Evolutionary conservation across 2,113 vertebrate species (phyloP).

Genomic region (Mormyrus lacerda): DNA sequence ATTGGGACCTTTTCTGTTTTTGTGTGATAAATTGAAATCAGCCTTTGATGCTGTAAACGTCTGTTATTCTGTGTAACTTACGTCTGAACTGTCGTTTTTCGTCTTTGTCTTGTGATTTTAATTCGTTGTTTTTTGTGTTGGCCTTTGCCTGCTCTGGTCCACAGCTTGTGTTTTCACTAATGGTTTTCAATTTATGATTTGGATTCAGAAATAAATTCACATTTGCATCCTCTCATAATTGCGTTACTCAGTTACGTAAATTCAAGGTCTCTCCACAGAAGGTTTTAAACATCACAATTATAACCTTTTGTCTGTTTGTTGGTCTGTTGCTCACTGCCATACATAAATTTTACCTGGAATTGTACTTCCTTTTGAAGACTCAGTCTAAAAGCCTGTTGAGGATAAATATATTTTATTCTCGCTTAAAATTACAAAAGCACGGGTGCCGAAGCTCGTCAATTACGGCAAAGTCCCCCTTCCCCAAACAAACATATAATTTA

Average conservation of each 20-base stretch:
- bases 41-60: not conserved
- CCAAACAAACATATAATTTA: constrained; percentile 15
- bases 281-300: not conserved
- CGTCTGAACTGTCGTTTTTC: not conserved
- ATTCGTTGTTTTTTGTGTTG: not conserved
- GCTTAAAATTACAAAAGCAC: not conserved
- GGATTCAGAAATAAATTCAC: not conserved
- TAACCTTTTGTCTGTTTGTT: not conserved
- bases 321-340: not conserved
- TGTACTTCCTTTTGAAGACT: not conserved
- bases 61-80: not conserved
- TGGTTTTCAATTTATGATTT: not conserved
- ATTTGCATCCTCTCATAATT: not conserved
- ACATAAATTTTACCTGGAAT: not conserved
- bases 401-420: not conserved
- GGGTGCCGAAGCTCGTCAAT: not conserved
- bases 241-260: not conserved
- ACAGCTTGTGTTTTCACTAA: not conserved
- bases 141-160: not conserved
- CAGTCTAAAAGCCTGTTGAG: not conserved
- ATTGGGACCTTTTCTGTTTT: not conserved
- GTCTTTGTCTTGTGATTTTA: not conserved
- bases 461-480: not conserved
- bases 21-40: not conserved
- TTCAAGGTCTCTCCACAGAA: not conserved